A percentile compares a stretch with the other conserved stretches of the same genome.
These are phyloP conservation scores for Heteronetta atricapilla DNA, from an alignment of 2,113 vertebrate genomes.

Conservation along the genomic window DNA sequence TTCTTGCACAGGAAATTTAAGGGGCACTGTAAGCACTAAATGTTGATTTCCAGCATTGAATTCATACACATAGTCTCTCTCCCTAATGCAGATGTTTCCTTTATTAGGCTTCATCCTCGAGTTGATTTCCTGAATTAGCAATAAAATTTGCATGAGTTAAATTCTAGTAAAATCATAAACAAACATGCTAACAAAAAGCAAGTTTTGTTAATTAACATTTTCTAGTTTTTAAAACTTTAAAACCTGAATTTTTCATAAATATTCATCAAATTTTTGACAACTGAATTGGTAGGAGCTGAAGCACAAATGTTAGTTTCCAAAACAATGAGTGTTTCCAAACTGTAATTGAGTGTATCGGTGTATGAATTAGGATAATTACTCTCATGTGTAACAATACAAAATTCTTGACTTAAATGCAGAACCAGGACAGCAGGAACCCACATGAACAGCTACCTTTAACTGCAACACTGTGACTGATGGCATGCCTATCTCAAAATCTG, in stretches of 20 bases:
- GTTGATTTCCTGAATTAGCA: neutral
- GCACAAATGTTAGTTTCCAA: neutral
- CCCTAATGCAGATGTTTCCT: slow-evolving; percentile 75
- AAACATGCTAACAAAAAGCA: neutral
- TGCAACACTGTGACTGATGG: neutral
- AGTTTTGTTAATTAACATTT: neutral
- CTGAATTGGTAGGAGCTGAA: neutral
- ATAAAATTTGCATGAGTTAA: neutral
- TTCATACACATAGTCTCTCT: slow-evolving; percentile 89
- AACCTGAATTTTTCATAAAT: neutral
- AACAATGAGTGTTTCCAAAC: neutral
- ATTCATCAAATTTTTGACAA: neutral
- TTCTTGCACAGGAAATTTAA: slow-evolving; percentile 88
- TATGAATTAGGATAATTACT: neutral
- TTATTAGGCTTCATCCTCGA: slow-evolving; percentile 87
- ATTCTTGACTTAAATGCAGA: neutral
- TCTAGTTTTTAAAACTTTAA: neutral
- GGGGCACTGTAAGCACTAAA: slow-evolving; percentile 87
- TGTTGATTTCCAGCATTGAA: slow-evolving; percentile 85
- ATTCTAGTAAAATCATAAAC: neutral
- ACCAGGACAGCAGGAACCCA: neutral
- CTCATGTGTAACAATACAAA: neutral
- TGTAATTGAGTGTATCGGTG: neutral
- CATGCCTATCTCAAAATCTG: neutral
- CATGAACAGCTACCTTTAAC: neutral